Percentiles rank a stretch among this genome's conserved stretches.
These are phyloP conservation scores for Cydia splendana DNA, from an alignment of 1,140 invertebrate genomes.

Conservation along the genomic window DNA sequence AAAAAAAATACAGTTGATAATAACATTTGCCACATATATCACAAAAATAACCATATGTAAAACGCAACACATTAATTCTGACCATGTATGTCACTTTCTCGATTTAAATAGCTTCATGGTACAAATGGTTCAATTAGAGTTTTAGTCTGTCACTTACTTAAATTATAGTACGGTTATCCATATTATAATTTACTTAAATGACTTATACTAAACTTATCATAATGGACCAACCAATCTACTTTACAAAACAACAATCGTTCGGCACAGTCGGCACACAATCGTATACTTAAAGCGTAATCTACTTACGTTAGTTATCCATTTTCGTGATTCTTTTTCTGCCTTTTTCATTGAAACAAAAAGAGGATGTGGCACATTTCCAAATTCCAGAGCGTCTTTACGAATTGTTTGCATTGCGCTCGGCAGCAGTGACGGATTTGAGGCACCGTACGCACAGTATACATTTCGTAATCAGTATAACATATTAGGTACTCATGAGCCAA, in stretches of 20 bases:
- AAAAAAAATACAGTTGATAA: no score
- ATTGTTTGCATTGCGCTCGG: constrained; percentile 65
- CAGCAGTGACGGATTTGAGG: constrained; percentile 59
- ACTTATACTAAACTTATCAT: no score
- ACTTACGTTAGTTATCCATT: not conserved
- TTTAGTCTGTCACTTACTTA: no score
- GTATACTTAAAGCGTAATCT: not conserved
- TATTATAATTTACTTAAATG: no score
- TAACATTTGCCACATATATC: no score
- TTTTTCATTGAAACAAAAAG: constrained; percentile 46
- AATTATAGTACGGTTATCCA: no score
- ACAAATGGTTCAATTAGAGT: no score
- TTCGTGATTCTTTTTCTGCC: constrained; percentile 18
- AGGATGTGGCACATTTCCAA: constrained; percentile 70
- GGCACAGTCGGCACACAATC: not conserved
- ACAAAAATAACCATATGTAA: no score
- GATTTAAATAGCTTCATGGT: no score
- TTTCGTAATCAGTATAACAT: not conserved
- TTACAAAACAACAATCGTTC: not conserved
- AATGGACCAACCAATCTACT: not conserved
- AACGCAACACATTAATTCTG: no score
- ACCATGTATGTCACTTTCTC: no score
- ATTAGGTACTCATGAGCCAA: not conserved
- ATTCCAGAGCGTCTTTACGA: constrained; percentile 60
- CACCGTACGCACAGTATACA: constrained; percentile 35